A percentile compares a stretch with the other conserved stretches of the same genome.
Evolutionary conservation across 2,113 vertebrate genomes (phyloP).

Genomic region (Marmota flaviventris): DNA sequence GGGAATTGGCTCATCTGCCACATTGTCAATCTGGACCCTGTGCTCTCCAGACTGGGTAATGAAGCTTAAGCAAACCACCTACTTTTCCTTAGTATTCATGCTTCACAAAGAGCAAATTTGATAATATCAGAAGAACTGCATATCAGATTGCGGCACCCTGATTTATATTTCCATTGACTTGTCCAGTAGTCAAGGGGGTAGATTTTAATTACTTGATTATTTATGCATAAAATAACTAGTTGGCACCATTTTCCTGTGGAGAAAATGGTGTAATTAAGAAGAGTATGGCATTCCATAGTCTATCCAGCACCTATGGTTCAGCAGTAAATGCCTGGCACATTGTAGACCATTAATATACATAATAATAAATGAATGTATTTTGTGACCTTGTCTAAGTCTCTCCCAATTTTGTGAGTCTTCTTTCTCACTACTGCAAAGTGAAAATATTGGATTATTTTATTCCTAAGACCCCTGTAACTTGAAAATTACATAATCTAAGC

Average conservation of each 20-base stretch:
- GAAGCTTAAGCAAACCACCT: not conserved
- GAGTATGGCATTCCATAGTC: not conserved
- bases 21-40: too few relatives aligned
- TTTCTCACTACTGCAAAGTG: not conserved
- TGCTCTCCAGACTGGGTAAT: not conserved
- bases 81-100: not conserved
- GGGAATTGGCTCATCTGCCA: not conserved
- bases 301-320: not conserved
- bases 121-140: not conserved
- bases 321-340: not conserved
- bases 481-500: not conserved
- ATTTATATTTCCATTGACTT: not conserved
- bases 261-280: not conserved
- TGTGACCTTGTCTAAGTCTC: not conserved
- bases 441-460: not conserved
- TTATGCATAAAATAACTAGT: not conserved
- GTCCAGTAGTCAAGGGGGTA: not conserved
- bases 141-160: not conserved
- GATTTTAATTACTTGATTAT: not conserved
- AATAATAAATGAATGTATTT: not conserved
- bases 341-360: not conserved
- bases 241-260: not conserved
- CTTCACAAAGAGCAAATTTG: not conserved
- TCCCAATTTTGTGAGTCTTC: not conserved
- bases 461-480: not conserved